phyloP scores from a whole-genome alignment of 37 sponge, comb jelly and placozoan species.

The Lycopodina hypogea region DNA sequence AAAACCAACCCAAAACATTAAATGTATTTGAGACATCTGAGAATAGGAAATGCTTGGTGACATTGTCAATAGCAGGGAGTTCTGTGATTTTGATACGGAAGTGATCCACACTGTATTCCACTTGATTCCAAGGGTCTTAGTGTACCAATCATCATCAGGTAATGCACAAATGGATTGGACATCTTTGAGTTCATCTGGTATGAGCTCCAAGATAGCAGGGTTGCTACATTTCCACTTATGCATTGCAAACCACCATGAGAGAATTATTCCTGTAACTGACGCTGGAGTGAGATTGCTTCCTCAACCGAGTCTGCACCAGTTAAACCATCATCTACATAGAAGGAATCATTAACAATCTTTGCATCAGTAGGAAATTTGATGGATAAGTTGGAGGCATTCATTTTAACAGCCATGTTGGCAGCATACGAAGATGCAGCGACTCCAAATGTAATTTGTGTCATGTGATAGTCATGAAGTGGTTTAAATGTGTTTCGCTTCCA shows the following conservation, averaged over 20 bases:
- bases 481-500: not conserved
- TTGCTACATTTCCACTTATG: constrained; percentile 30
- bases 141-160: constrained; percentile 14
- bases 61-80: not conserved
- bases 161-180: too few relatives aligned
- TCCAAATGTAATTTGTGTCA: constrained; percentile 29
- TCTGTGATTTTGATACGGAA: constrained; percentile 8
- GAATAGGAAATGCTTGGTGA: constrained; percentile 36
- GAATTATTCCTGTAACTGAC: constrained; percentile 17
- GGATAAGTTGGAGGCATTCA: constrained; percentile 12
- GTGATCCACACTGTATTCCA: constrained; percentile 25
- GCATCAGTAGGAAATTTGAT: constrained; percentile 13
- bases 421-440: constrained; percentile 21
- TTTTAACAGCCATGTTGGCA: too few relatives aligned
- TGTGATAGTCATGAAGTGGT: constrained; percentile 10
- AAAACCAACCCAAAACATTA: constrained; percentile 45
- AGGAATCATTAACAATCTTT: constrained; percentile 16
- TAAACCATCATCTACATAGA: constrained; percentile 46
- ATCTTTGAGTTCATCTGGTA: too few relatives aligned
- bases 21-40: constrained; percentile 34
- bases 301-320: constrained; percentile 15
- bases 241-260: constrained; percentile 10
- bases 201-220: constrained; percentile 1
- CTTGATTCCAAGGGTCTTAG: constrained; percentile 39
- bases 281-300: constrained; percentile 6